Evolutionary conservation across 2,113 vertebrate species (phyloP).

Genomic region (Phalacrocorax carbo): DNA sequence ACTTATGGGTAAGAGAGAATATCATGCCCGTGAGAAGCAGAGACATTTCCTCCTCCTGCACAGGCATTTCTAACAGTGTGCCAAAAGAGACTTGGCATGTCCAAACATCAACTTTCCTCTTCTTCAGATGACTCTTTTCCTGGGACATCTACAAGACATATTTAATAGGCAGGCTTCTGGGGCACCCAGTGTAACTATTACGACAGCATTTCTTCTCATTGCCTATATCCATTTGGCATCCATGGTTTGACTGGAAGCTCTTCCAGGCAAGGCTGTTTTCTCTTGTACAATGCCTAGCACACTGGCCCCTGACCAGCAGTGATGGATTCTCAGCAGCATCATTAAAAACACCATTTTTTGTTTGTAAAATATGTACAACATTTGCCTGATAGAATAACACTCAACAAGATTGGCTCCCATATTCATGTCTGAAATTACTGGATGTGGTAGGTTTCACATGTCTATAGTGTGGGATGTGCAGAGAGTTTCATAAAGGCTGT

Average conservation of each 20-base stretch:
- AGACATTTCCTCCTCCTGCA: background rate
- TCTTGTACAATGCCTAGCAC: background rate
- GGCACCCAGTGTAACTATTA: background rate
- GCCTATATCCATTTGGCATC: background rate
- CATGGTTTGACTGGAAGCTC: background rate
- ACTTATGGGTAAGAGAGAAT: background rate
- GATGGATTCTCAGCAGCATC: background rate
- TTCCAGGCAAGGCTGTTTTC: background rate
- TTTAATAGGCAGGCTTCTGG: background rate
- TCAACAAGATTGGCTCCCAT: background rate
- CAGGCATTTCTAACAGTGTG: background rate
- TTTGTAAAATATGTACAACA: background rate
- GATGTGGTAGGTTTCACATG: background rate
- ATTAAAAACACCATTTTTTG: background rate
- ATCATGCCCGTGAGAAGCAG: background rate
- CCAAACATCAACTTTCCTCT: background rate
- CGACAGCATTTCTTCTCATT: background rate
- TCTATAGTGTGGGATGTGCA: background rate
- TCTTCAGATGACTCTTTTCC: background rate
- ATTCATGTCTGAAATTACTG: background rate
- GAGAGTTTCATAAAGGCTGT: background rate
- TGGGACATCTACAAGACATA: background rate
- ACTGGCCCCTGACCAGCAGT: background rate
- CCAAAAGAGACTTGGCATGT: fast-evolving
- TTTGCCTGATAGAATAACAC: background rate